A percentile compares a stretch with the other conserved stretches of the same genome.
Evolutionary conservation across 1,140 invertebrate species (phyloP).

Genomic region (Brachionus angularis): DNA sequence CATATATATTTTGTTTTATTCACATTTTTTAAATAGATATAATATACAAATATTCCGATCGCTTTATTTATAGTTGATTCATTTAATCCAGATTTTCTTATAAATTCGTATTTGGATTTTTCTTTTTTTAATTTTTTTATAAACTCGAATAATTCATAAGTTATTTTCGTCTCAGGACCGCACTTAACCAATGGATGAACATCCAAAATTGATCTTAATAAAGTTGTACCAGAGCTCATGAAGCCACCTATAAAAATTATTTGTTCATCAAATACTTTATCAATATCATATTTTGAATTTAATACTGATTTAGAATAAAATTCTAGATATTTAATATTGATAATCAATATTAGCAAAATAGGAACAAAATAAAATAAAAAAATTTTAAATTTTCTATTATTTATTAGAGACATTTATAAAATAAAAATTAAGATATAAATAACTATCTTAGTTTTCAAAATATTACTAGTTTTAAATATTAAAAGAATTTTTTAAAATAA

Average conservation of each 20-base stretch:
- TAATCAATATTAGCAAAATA: too few relatives aligned
- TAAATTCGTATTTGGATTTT: too few relatives aligned
- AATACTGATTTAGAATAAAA: not conserved
- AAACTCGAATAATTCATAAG: constrained; percentile 65
- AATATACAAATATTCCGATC: not conserved
- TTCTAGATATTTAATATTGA: too few relatives aligned
- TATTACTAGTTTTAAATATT: too few relatives aligned
- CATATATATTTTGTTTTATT: not conserved
- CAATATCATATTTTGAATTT: not conserved
- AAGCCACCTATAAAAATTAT: constrained; percentile 83
- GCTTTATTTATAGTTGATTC: not conserved
- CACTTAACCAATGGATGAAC: constrained; percentile 96
- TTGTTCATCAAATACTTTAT: not conserved
- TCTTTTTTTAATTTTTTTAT: not conserved
- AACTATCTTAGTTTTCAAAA: too few relatives aligned
- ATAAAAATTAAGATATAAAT: too few relatives aligned
- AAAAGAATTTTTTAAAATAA: too few relatives aligned
- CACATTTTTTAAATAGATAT: constrained; percentile 4
- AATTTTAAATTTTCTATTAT: too few relatives aligned
- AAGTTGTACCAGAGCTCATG: constrained; percentile 88
- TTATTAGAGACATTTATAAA: too few relatives aligned
- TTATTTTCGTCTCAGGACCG: constrained; percentile 92
- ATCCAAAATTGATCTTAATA: constrained; percentile 95
- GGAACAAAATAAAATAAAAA: too few relatives aligned
- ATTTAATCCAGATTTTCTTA: not conserved